Evolutionary conservation across 1,140 invertebrate genomes (phyloP).

Genomic region (Ooceraea biroi): DNA sequence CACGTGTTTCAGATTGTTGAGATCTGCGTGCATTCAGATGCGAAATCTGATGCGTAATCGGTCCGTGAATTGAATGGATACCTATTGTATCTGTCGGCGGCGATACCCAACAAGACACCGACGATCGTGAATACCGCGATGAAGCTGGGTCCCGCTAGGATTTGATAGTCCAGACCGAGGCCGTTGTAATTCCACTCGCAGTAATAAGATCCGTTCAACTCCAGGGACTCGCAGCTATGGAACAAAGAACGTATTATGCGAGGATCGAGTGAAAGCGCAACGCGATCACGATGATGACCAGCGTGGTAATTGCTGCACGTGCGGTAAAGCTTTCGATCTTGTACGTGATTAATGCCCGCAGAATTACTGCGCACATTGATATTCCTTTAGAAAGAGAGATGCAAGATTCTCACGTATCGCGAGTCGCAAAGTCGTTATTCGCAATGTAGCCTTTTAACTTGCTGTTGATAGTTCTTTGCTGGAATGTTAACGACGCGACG

Average conservation of each 20-base stretch:
- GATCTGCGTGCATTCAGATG: no score
- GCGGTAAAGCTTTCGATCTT: not conserved
- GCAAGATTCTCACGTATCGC: not conserved
- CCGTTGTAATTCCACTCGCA: conserved; percentile 98
- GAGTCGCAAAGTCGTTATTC: conserved; percentile 6
- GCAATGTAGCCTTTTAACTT: not conserved
- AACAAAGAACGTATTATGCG: conserved; percentile 43
- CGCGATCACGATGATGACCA: conserved; percentile 5
- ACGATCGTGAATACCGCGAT: conserved; percentile 96
- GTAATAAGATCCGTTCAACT: conserved; percentile 90
- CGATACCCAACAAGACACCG: conserved; percentile 94
- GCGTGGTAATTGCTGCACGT: conserved; percentile 2
- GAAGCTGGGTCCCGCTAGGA: conserved; percentile 96
- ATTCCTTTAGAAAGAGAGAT: not conserved
- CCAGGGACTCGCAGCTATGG: conserved; percentile 89
- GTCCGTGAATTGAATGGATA: conserved; percentile 55
- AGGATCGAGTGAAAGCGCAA: not conserved
- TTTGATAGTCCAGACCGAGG: conserved; percentile 95
- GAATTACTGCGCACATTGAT: no score
- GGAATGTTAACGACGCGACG: not conserved
- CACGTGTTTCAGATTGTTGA: no score
- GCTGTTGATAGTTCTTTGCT: not conserved
- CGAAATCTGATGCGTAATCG: no score
- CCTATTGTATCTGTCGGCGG: conserved; percentile 92
- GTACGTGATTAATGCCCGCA: no score